phyloP scores from a whole-genome alignment of 2,113 vertebrate species.

The Australoheros scitulus region DNA sequence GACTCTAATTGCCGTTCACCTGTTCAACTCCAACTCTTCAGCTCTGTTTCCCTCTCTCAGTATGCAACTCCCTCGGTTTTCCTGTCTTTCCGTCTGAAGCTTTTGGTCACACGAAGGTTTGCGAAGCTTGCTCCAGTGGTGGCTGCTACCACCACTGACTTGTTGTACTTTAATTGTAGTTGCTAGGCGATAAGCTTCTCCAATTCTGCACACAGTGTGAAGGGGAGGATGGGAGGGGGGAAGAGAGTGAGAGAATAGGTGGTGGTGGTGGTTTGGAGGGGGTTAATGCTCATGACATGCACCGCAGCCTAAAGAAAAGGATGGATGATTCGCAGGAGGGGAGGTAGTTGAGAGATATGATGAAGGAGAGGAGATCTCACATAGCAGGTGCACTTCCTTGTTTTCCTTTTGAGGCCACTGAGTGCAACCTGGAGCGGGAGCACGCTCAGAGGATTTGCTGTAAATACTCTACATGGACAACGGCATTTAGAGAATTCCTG shows the following conservation, averaged over 20 bases:
- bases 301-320: slow-evolving; percentile 54
- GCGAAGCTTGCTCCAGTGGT: slow-evolving; percentile 48
- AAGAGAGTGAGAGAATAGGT: slow-evolving; percentile 50
- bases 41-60: neutral
- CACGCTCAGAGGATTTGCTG: neutral
- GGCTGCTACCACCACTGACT: slow-evolving; percentile 71
- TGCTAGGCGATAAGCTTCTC: slow-evolving; percentile 87
- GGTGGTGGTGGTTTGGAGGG: neutral
- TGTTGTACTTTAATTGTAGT: slow-evolving; percentile 88
- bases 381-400: slow-evolving; percentile 27
- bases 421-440: neutral
- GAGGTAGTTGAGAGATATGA: slow-evolving; percentile 29
- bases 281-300: slow-evolving; percentile 66
- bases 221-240: slow-evolving; percentile 50
- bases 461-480: neutral
- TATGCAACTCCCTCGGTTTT: neutral
- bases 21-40: slow-evolving; percentile 62
- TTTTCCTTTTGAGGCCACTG: neutral
- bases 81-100: slow-evolving; percentile 41
- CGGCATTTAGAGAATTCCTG: neutral
- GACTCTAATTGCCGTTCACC: slow-evolving; percentile 60
- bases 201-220: slow-evolving; percentile 71
- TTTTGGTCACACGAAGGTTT: slow-evolving; percentile 47
- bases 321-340: slow-evolving; percentile 28
- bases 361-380: neutral